Conservation (phyloP, 2,888 invertebrate species). For the Galeopsomyia nigrocyanea region DNA sequence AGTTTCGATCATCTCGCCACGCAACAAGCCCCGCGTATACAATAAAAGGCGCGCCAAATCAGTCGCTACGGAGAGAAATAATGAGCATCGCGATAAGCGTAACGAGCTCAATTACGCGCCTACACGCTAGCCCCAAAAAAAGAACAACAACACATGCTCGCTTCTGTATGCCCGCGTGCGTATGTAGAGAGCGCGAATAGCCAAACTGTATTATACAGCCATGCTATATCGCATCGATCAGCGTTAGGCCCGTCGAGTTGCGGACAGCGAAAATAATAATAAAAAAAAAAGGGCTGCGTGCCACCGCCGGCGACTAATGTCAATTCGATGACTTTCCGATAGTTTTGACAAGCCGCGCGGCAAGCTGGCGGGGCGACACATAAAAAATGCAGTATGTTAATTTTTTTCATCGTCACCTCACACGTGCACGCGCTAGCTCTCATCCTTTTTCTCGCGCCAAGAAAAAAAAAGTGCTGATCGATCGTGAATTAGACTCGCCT, state of each 20-base stretch:
- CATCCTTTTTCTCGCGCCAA: conserved; percentile 37
- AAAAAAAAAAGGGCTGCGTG: conserved; percentile 20
- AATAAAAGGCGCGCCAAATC: conserved; percentile 10
- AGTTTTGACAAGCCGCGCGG: conserved; percentile 30
- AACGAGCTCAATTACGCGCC: conserved; percentile 34
- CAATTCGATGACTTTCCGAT: conserved; percentile 67
- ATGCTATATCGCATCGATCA: conserved; percentile 32
- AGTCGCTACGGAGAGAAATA: conserved; percentile 7
- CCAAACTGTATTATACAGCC: neutral
- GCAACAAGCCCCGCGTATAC: neutral
- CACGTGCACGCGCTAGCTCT: too few species aligned
- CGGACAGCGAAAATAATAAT: neutral
- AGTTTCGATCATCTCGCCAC: too few species aligned
- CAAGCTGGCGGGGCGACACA: conserved; percentile 36
- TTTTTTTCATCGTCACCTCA: conserved; percentile 67
- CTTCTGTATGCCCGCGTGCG: neutral
- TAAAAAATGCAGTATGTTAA: conserved; percentile 63
- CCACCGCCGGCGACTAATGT: conserved; percentile 56
- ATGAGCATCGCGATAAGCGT: conserved; percentile 40
- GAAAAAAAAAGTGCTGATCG: conserved; percentile 58
- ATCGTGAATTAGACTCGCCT: conserved; percentile 34
- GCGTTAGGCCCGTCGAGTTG: neutral
- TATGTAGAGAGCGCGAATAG: neutral
- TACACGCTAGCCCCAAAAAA: neutral
- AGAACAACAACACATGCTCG: neutral